Base-by-base conservation (phyloP, 2,888 invertebrate genomes). In the Hyposoter dolosus region DNA sequence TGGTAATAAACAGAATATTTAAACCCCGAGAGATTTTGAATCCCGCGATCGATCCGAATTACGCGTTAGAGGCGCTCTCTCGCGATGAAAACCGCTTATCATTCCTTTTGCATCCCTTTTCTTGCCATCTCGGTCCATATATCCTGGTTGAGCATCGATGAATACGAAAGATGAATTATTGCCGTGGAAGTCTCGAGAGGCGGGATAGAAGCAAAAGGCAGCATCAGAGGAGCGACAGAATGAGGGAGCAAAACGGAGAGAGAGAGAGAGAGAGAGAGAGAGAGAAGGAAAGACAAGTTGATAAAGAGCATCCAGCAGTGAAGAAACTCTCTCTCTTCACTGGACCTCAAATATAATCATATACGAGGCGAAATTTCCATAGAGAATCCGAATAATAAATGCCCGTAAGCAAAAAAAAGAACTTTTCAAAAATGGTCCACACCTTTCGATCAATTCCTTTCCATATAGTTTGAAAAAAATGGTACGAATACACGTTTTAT, bases 151-250 rank as follows among this genome's bases (percentile, higher is more conserved):
- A 71, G 75, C 80, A 80, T 88, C 88, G 83, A 88, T 88, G 88
- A 88, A 88, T 88, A 88, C 88, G 87, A 83, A 82, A 88, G 88
- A 88, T 88, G 88, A 88, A 88, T 88, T 87, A 88, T 88, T 85
- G 84, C 84, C 3, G 50, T 23, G 63, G 78, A 84, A 79, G 87
- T 85, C 83, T 76, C 72, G 68, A 77, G 63, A 40, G 50, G 50
- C 66, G 28, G 40, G 60, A 56, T 60, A 47, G 40, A 56, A 35
- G 56, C 35, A 28, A 32, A 47, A 56, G 35, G 56, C 28, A 32
- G 40, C 10, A 4, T n/a, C 32, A 15, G 35, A 12, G n/a, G 17
- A 9, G 47, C 56, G 60, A 60, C 5, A 28, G 75, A 19, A 23
- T 50, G 12, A n/a, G 45, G 53, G 6, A 10, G 23, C 28, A 6